A percentile compares a stretch with the other conserved stretches of the same genome.
Conservation (phyloP, 92 coral and sea anemone genomes). For the Porites divaricata region DNA sequence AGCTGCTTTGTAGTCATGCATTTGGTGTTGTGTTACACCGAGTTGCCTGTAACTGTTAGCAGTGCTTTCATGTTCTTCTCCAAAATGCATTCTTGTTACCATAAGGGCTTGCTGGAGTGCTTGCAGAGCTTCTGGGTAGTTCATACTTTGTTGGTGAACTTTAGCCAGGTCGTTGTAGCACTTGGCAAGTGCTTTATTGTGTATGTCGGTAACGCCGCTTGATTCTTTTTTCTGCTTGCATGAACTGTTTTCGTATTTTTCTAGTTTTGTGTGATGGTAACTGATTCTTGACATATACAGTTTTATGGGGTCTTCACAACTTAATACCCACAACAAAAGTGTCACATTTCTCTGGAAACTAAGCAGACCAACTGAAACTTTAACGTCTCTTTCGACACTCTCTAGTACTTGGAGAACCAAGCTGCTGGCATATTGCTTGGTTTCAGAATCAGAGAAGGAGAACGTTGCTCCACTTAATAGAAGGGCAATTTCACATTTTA, state of each 20-base stretch:
- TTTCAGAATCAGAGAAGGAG: background rate
- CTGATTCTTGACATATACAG: background rate
- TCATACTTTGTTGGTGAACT: background rate
- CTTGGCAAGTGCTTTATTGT: background rate
- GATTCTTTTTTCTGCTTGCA: background rate
- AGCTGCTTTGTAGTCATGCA: too few relatives aligned
- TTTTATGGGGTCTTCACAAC: background rate
- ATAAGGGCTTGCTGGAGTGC: too few relatives aligned
- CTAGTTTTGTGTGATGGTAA: background rate
- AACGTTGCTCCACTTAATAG: background rate
- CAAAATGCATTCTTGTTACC: background rate
- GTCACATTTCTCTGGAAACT: background rate
- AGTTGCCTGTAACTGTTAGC: background rate
- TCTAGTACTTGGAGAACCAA: background rate
- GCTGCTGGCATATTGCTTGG: background rate
- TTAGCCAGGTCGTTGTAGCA: background rate
- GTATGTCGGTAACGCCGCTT: background rate
- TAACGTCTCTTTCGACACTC: background rate
- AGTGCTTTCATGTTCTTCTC: background rate
- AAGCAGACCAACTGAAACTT: background rate
- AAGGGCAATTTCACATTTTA: background rate
- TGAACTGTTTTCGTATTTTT: background rate
- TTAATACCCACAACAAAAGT: background rate
- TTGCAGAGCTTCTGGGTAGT: background rate
- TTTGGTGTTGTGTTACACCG: too few relatives aligned